phyloP scores from a whole-genome alignment of 2,797 vertebrate genomes.

The Danio aesculapii region DNA sequence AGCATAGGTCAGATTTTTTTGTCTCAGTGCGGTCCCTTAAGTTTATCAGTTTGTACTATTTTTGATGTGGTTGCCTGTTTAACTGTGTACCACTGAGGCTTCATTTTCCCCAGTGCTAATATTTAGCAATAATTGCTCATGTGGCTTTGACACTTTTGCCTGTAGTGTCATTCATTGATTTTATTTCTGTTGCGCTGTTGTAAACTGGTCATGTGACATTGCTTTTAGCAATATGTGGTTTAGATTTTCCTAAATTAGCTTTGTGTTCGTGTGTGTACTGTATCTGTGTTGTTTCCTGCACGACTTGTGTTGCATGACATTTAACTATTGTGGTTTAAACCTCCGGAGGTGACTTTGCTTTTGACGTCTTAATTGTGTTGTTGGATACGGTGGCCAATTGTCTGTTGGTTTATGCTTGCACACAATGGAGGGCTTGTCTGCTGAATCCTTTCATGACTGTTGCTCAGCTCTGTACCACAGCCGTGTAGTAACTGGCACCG shows the following conservation, averaged over 20 bases:
- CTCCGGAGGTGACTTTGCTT: conserved; percentile 40
- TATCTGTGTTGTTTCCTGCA: not conserved
- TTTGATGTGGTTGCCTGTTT: not conserved
- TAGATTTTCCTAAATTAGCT: conserved; percentile 12
- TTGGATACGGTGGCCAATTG: conserved; percentile 28
- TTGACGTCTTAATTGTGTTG: conserved; percentile 47
- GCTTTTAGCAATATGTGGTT: conserved; percentile 26
- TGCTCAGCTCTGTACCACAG: conserved; percentile 26
- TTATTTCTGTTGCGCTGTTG: conserved; percentile 2
- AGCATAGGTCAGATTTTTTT: no score
- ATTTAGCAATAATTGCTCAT: conserved; percentile 26
- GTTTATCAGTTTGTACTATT: not conserved
- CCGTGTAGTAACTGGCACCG: conserved; percentile 57
- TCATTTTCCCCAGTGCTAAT: not conserved
- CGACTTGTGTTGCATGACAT: not conserved
- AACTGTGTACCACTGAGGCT: not conserved
- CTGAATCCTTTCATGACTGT: conserved; percentile 24
- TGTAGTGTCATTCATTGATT: conserved; percentile 35
- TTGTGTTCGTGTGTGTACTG: not conserved
- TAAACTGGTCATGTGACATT: conserved; percentile 1
- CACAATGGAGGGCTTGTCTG: conserved; percentile 56
- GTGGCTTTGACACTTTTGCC: conserved; percentile 41
- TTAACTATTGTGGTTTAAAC: conserved; percentile 8
- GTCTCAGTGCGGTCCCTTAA: no score
- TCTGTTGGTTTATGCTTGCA: conserved; percentile 24